These are phyloP conservation scores for Macquaria ambigua DNA, from an alignment of 2,113 vertebrate species.

Conservation along the genomic window DNA sequence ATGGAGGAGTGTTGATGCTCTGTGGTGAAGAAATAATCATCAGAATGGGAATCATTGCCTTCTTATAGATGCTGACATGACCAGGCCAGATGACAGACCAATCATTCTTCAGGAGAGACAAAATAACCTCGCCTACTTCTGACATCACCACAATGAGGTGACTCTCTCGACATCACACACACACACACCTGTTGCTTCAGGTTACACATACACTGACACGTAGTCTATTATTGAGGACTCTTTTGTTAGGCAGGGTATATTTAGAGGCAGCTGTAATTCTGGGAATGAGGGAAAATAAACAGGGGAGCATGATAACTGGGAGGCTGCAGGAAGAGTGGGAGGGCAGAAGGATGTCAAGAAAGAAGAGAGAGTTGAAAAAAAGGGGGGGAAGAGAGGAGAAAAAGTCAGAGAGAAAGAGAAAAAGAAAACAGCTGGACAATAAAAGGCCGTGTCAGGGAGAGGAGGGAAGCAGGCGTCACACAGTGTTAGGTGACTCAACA, in stretches of 20 bases:
- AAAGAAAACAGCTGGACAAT: not conserved
- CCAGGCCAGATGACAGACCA: slow-evolving; percentile 40
- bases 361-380: not conserved
- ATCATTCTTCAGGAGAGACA: slow-evolving; percentile 37
- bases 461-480: slow-evolving; percentile 21
- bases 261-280: slow-evolving; percentile 71
- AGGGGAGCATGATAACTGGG: not conserved
- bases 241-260: slow-evolving; percentile 78
- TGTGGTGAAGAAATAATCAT: not conserved
- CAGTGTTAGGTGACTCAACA: slow-evolving; percentile 44
- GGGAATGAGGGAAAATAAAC: slow-evolving; percentile 19
- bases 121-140: slow-evolving; percentile 52
- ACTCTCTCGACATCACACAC: slow-evolving; percentile 5
- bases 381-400: not conserved
- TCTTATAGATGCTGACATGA: slow-evolving; percentile 66
- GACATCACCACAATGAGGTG: slow-evolving; percentile 65
- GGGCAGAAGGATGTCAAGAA: not conserved
- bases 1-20: not conserved
- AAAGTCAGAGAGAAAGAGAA: not conserved
- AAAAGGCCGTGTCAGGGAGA: not conserved
- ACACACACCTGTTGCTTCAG: slow-evolving; percentile 57
- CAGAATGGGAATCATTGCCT: not conserved
- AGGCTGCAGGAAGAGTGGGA: not conserved
- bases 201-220: slow-evolving; percentile 67
- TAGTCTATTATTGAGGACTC: slow-evolving; percentile 70